Conservation (phyloP, 2,113 vertebrate species). For the Rissa tridactyla region DNA sequence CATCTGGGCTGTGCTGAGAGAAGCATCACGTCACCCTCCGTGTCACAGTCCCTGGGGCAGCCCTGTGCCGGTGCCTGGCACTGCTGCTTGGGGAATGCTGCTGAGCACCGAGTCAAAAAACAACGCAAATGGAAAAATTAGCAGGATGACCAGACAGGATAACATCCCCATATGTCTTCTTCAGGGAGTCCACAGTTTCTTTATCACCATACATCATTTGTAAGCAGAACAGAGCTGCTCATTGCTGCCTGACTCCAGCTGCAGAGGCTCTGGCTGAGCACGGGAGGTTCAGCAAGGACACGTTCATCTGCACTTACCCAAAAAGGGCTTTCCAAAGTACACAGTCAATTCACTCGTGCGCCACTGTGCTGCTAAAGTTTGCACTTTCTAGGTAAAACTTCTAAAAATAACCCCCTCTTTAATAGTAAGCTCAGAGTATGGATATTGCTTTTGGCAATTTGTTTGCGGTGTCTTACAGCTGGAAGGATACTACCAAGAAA, state of each 20-base stretch:
- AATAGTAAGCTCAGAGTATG: background rate
- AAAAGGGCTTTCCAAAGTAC: background rate
- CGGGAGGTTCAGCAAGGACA: background rate
- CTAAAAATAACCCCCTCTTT: conserved; percentile 9
- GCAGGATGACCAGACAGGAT: background rate
- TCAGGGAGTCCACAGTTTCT: background rate
- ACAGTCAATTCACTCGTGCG: background rate
- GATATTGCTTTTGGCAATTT: conserved; percentile 19
- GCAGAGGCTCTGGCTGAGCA: background rate
- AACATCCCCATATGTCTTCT: background rate
- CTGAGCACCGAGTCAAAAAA: background rate
- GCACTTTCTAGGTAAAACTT: background rate
- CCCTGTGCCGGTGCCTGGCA: background rate
- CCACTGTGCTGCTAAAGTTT: background rate
- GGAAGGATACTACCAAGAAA: background rate
- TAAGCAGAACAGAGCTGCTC: background rate
- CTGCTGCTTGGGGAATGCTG: background rate
- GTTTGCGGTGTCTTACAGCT: background rate
- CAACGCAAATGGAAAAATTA: background rate
- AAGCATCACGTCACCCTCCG: background rate
- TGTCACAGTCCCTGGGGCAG: background rate
- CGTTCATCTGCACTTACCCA: background rate
- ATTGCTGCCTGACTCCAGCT: background rate
- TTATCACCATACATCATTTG: background rate
- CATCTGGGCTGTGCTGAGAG: background rate